Percentiles rank a stretch among this genome's conserved stretches.
phyloP scores from a whole-genome alignment of 64 coral and sea anemone species.

The Actinia equina region DNA sequence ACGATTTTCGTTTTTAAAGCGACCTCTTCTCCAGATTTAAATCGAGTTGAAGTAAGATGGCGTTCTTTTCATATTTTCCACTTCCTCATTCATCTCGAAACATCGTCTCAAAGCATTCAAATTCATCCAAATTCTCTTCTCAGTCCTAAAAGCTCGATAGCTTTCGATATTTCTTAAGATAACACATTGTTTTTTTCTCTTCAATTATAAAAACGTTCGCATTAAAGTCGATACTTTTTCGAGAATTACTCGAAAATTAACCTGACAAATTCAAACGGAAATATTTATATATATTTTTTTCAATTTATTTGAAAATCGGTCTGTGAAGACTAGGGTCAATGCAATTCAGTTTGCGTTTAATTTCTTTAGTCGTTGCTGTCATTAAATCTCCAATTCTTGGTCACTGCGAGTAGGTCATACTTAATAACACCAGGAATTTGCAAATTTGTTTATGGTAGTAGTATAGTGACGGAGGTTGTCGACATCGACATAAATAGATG shows the following conservation, averaged over 20 bases:
- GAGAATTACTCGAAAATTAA: no score
- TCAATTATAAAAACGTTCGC: neutral
- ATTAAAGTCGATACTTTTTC: neutral
- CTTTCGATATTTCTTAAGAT: neutral
- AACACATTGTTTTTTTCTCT: neutral
- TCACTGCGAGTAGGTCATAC: neutral
- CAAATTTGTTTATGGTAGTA: conserved; percentile 1
- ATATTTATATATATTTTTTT: neutral
- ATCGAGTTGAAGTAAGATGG: neutral
- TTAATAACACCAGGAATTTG: conserved; percentile 15
- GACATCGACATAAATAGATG: neutral
- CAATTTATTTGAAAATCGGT: neutral
- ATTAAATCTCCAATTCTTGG: neutral
- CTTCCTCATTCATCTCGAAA: neutral
- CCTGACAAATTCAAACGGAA: neutral
- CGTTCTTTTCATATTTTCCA: neutral
- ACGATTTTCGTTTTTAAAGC: neutral
- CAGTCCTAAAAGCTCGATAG: neutral
- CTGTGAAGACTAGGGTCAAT: neutral
- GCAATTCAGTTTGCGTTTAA: neutral
- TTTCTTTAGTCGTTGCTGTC: neutral
- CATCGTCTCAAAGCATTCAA: neutral
- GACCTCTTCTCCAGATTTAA: neutral
- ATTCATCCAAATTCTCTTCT: neutral
- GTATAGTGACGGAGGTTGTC: neutral